These are phyloP conservation scores for Pogonophryne albipinna DNA, from an alignment of 2,797 vertebrate species.

Conservation along the genomic window DNA sequence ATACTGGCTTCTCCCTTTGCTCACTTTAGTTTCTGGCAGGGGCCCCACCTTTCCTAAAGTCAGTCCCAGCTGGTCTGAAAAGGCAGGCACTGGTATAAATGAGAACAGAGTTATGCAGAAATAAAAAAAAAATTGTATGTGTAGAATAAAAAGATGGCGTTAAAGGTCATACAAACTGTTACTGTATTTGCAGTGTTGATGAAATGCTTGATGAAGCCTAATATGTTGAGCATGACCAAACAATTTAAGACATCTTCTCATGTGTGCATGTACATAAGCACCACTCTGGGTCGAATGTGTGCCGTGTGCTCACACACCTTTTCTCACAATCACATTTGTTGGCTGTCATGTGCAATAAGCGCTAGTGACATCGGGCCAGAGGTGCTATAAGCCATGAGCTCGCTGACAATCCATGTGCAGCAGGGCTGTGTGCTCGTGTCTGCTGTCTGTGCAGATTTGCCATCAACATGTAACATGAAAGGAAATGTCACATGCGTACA, in stretches of 20 bases:
- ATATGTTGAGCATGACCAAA: neutral
- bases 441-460: conserved; percentile 52
- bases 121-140: neutral
- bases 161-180: neutral
- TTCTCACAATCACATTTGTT: conserved; percentile 35
- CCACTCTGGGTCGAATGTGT: neutral
- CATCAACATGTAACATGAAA: conserved; percentile 46
- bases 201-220: neutral
- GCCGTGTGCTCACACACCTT: conserved; percentile 11
- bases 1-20: conserved; percentile 19
- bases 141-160: neutral
- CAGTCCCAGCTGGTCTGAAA: neutral
- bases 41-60: conserved; percentile 4
- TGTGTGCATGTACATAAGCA: neutral
- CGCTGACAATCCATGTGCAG: conserved; percentile 42
- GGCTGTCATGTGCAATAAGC: conserved; percentile 49
- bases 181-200: neutral
- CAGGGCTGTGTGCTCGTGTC: conserved; percentile 28
- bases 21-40: conserved; percentile 24
- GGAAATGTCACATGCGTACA: conserved; percentile 54
- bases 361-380: conserved; percentile 33
- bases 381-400: conserved; percentile 53
- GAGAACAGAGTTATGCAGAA: neutral
- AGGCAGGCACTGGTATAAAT: conserved; percentile 17
- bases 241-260: neutral